These are phyloP conservation scores for Orchesellides sinensis DNA, from an alignment of 2,888 invertebrate species.

Conservation along the genomic window DNA sequence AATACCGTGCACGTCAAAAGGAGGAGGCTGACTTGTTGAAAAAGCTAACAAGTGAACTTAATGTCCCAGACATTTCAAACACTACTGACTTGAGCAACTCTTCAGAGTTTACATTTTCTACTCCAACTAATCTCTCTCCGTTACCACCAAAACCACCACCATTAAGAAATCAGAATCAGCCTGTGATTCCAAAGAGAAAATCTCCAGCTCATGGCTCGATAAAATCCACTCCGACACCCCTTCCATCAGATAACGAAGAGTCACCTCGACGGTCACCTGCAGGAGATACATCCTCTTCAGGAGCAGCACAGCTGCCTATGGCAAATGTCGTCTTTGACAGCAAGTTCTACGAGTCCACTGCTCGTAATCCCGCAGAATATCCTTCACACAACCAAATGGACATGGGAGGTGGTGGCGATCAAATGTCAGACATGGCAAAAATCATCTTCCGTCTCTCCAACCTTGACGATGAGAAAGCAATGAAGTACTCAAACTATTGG, in stretches of 20 bases:
- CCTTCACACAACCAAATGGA: conserved; percentile 17
- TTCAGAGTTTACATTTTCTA: conserved; percentile 56
- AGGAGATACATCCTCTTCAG: background rate
- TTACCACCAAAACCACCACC: conserved; percentile 1
- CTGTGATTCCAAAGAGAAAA: background rate
- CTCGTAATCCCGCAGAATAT: conserved; percentile 23
- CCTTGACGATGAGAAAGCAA: conserved; percentile 29
- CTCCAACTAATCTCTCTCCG: conserved; percentile 52
- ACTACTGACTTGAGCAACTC: conserved; percentile 26
- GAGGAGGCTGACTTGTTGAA: background rate
- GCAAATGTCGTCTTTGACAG: conserved; percentile 5
- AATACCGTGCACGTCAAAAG: conserved; percentile 26
- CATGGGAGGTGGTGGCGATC: conserved; percentile 23
- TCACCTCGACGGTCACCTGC: background rate
- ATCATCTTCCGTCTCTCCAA: conserved; percentile 67
- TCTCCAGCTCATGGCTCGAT: background rate
- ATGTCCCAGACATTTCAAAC: background rate
- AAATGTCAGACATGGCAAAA: conserved; percentile 70
- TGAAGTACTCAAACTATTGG: conserved; percentile 37
- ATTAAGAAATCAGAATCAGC: background rate
- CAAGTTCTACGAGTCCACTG: conserved; percentile 3
- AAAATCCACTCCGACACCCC: background rate
- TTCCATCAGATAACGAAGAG: conserved; percentile 12
- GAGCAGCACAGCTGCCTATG: background rate
- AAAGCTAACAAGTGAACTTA: too few species aligned